Base-by-base conservation (phyloP, 2,797 vertebrate genomes). In the Oophaga sylvatica region DNA sequence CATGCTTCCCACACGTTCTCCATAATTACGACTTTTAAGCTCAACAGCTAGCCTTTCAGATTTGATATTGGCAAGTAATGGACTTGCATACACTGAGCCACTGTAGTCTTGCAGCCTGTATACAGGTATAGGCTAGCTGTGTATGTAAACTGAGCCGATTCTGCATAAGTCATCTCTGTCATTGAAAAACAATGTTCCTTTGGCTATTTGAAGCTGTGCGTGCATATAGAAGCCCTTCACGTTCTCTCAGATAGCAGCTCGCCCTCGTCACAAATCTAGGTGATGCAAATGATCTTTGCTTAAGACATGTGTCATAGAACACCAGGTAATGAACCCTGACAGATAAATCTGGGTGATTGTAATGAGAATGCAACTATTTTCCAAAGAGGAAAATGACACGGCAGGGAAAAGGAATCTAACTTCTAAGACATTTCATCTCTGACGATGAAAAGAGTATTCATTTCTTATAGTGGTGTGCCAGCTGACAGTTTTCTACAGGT, bases 41-140 rank as follows among this genome's bases (percentile, higher is more conserved):
- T 88, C 78, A 88, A 85, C 84, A 89, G 87, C 87, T 86, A 75
- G 71, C 83, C 87, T 81, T 86, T 85, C 79, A 82, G 87, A 78
- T 53, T 63, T 63, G 79, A 89, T 85, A 88, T 85, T 88, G 87
- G 83, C 83, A 85, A 88, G 83, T 88, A 45, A 62, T 81, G 83
- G 67, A 67, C 68, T 59, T 22, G 60, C 68, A 82, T 77, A 89
- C 83, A 82, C 87, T 86, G 71, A 22, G 75, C 70, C 29, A 86
- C 71, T 89, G 83, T 89, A 65, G 29, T 88, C 76, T 17, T 53
- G 31, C 71, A 29, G 29, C 71, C 77, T 88, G 83, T 85, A 85
- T 88, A 88, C 87, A 85, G 84, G 83, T 85, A 88, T 85, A 85
- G 87, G 83, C 77, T 62, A 88, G 83, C 78, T 57, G 87, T 68